Evolutionary conservation across 2,888 invertebrate genomes (phyloP).

Genomic region (Crossocerus cetratus): DNA sequence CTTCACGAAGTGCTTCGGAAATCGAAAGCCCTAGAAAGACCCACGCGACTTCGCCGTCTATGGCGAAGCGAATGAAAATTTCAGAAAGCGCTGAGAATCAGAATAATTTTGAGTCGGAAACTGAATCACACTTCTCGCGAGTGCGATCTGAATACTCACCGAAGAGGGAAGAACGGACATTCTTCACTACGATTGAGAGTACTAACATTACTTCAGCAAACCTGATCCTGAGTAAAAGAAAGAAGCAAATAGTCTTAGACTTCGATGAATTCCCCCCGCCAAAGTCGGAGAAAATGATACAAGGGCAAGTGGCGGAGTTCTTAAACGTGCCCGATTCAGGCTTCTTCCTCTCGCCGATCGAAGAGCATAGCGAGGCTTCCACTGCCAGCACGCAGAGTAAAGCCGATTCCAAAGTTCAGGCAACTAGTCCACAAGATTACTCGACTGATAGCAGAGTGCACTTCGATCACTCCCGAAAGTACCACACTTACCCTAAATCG

Average conservation of each 20-base stretch:
- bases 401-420: constrained; percentile 30
- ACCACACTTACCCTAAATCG: constrained; percentile 79
- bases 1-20: not conserved
- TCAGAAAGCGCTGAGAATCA: constrained; percentile 11
- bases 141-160: constrained; percentile 7
- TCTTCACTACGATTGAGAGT: not conserved
- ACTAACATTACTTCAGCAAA: not conserved
- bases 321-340: constrained; percentile 37
- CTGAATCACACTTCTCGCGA: constrained; percentile 21
- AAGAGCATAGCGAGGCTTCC: constrained; percentile 80
- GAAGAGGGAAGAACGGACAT: not conserved
- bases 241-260: constrained; percentile 63
- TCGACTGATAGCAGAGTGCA: constrained; percentile 20
- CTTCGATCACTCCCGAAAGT: constrained; percentile 71
- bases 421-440: constrained; percentile 12
- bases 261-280: constrained; percentile 68
- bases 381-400: constrained; percentile 75
- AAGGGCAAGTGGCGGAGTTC: constrained; percentile 33
- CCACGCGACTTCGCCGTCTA: constrained; percentile 39
- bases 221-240: constrained; percentile 28
- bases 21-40: constrained; percentile 9
- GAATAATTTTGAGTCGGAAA: not conserved
- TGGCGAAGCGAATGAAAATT: constrained; percentile 5
- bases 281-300: constrained; percentile 47
- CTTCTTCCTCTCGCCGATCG: constrained; percentile 79